These are phyloP conservation scores for Electrona antarctica DNA, from an alignment of 2,113 vertebrate species.

Conservation along the genomic window DNA sequence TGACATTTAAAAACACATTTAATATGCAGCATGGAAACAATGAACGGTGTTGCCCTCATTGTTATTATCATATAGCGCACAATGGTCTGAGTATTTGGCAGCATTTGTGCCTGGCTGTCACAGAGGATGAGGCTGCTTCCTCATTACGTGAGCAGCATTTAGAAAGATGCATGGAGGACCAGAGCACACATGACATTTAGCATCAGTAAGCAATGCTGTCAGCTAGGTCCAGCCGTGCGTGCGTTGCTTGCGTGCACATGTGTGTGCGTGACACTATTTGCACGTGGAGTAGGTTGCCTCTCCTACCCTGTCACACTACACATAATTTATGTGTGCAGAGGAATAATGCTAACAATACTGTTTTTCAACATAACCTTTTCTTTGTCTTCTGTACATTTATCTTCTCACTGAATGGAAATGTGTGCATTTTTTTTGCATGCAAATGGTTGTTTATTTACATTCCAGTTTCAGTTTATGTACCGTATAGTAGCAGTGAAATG, in stretches of 20 bases:
- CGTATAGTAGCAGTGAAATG: not conserved
- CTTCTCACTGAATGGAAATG: not conserved
- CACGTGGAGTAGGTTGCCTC: no score
- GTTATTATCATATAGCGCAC: not conserved
- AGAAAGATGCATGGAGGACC: slow-evolving; percentile 26
- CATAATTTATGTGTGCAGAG: no score
- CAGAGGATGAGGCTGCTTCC: slow-evolving; percentile 13
- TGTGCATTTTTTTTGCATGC: not conserved
- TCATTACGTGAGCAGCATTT: slow-evolving; percentile 43
- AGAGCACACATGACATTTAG: slow-evolving; percentile 14
- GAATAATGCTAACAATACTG: no score
- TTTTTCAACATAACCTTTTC: no score
- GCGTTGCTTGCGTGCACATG: not conserved
- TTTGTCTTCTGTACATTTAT: no score
- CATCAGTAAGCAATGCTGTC: slow-evolving; percentile 49
- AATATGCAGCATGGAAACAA: not conserved
- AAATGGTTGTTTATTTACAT: slow-evolving; percentile 1
- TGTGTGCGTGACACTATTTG: no score
- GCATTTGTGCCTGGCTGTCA: not conserved
- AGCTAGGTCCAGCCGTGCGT: slow-evolving; percentile 5
- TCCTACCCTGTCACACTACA: no score
- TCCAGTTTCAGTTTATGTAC: not conserved
- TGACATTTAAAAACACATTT: no score
- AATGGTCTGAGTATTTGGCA: not conserved
- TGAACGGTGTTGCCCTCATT: not conserved